Base-by-base conservation (phyloP, 2,113 vertebrate species). In the Pampusana beccarii region DNA sequence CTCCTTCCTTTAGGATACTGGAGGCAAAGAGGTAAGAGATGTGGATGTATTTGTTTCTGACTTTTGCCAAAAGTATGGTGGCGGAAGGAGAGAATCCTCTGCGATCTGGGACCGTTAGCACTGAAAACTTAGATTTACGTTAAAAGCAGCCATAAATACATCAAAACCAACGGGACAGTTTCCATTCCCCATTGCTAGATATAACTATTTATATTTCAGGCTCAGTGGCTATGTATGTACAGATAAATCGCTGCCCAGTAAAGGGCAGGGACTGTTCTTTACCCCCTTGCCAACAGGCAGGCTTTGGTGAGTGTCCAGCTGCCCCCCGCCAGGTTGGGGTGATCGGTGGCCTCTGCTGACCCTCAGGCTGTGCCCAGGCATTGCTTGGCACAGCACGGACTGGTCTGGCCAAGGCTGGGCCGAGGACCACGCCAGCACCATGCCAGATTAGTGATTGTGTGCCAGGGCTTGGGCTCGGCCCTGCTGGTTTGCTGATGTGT, bases 171-270 rank as follows among this genome's bases (percentile, higher is more conserved):
- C 80, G 92, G 88, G 72, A 58, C 69, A 86, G 91, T 95, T 96
- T 95, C 94, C 95, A 94, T 96, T 97, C 91, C 91, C 91, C 80
- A 95, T 92, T 93, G 44, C 72, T 91, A 86, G 86, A 80, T 73
- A 73, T 1, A 78, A 42, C 91, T 93, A 86, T 88, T 95, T 93
- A 48, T 97, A 95, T 91, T 92, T 91, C 80, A 21, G 75, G 56
- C 88, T 96, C 23, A 8, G 83, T 84, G 89, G 53, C 77, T 86
- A 7, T 23, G 64, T 46, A 86, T 89, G 72, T 62, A 24, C 69
- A 67, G 73, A 92, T 54, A 81, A 80, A 71, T 67, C 6, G 18
- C 46, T 64, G 56, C 56, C 77, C 83, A 44, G 29, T 24, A 15
- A 86, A 90, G 61, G 60, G 51, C 66, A 80, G 69, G 56, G 72